Percentiles rank a stretch among this genome's conserved stretches.
These are phyloP conservation scores for Nematopogon swammerdamellus DNA, from an alignment of 2,888 invertebrate species.

Conservation along the genomic window DNA sequence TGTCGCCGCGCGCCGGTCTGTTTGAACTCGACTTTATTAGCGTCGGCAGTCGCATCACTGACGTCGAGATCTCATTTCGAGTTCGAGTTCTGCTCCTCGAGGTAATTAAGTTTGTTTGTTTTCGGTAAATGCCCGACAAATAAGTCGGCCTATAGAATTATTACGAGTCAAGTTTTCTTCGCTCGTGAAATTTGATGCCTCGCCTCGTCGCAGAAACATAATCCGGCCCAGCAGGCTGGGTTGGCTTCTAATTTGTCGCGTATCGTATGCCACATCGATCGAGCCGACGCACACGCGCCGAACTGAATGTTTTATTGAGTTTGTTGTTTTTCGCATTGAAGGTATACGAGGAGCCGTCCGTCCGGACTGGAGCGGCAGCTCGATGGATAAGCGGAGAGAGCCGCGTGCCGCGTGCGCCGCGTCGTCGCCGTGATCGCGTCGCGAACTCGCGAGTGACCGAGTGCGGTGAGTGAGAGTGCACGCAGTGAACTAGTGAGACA, in stretches of 20 bases:
- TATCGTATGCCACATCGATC: not conserved
- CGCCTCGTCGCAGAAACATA: too few species aligned
- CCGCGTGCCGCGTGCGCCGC: not conserved
- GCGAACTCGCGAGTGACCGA: conserved; percentile 22
- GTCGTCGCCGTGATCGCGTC: conserved; percentile 11
- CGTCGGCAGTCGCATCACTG: too few species aligned
- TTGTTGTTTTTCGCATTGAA: not conserved
- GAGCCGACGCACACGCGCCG: not conserved
- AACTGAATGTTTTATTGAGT: not conserved
- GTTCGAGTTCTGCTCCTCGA: too few species aligned
- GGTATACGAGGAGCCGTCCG: not conserved
- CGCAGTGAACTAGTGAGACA: conserved; percentile 13
- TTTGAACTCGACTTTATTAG: too few species aligned
- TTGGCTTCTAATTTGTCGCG: not conserved
- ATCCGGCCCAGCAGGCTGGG: too few species aligned
- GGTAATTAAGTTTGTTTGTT: not conserved
- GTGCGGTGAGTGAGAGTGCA: conserved; percentile 15
- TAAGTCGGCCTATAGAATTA: not conserved
- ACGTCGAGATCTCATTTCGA: too few species aligned
- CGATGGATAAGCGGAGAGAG: not conserved
- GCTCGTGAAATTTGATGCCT: not conserved
- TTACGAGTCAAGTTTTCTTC: not conserved
- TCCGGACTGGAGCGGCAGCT: not conserved
- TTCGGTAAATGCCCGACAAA: not conserved
- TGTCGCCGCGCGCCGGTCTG: too few species aligned